These are phyloP conservation scores for Hyposoter dolosus DNA, from an alignment of 2,888 invertebrate species.

Conservation along the genomic window DNA sequence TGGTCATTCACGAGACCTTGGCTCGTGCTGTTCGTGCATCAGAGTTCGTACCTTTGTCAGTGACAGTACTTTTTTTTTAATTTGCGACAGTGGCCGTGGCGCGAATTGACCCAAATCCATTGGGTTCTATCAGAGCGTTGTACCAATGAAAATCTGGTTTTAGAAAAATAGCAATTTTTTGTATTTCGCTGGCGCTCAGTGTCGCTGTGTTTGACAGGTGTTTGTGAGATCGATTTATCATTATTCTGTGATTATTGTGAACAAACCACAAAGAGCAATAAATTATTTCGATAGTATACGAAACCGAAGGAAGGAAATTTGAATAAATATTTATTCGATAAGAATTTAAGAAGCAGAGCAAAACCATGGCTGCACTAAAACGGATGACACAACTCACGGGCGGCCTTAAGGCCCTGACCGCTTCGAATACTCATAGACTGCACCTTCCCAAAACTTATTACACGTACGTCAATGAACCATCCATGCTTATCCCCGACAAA, in stretches of 20 bases:
- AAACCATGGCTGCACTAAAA: constrained; percentile 79
- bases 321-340: constrained; percentile 5
- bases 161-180: not conserved
- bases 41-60: constrained; percentile 28
- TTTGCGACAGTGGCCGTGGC: constrained; percentile 35
- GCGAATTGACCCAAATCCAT: constrained; percentile 61
- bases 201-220: constrained; percentile 33
- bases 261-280: not conserved
- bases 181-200: not conserved
- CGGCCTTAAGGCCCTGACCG: constrained; percentile 73
- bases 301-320: not conserved
- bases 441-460: constrained; percentile 87
- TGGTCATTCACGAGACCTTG: constrained; percentile 41
- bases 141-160: not conserved
- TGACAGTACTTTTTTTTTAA: constrained; percentile 42
- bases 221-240: constrained; percentile 5
- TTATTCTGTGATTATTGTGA: constrained; percentile 7
- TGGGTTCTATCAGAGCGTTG: constrained; percentile 36
- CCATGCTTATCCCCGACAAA: constrained; percentile 91
- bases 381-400: constrained; percentile 77
- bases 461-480: constrained; percentile 92
- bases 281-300: not conserved
- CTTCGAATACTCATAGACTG: constrained; percentile 72
- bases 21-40: constrained; percentile 4
- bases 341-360: not conserved